Percentiles rank a stretch among this genome's conserved stretches.
These are phyloP conservation scores for Phytoseiulus persimilis DNA, from an alignment of 2,888 invertebrate species.

Conservation along the genomic window DNA sequence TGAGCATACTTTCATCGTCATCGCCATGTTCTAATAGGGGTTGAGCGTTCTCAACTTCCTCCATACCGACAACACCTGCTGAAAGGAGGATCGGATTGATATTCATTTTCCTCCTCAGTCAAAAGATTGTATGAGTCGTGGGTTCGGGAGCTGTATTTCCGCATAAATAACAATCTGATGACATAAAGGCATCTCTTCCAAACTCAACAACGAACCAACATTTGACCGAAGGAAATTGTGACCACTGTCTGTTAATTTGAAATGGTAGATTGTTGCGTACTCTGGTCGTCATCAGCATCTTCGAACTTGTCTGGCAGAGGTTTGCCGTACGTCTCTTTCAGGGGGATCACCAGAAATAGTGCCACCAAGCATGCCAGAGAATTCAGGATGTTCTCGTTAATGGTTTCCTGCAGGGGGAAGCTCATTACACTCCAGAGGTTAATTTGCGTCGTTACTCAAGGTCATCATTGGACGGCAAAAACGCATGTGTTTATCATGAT, in stretches of 20 bases:
- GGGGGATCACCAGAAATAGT: background rate
- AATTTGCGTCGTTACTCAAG: background rate
- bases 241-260: background rate
- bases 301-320: constrained; percentile 6
- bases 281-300: background rate
- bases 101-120: background rate
- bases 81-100: background rate
- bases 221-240: background rate
- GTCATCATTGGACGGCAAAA: background rate
- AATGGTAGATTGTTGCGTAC: background rate
- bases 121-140: too few species aligned
- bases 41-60: background rate
- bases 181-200: background rate
- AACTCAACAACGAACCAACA: background rate
- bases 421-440: background rate
- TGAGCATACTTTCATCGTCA: background rate
- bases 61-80: background rate
- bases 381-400: background rate
- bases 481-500: too few species aligned
- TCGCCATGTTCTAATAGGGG: background rate
- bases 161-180: too few species aligned
- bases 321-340: background rate
- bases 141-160: too few species aligned
- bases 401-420: background rate
- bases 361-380: background rate